A percentile compares a stretch with the other conserved stretches of the same genome.
phyloP scores from a whole-genome alignment of 2,888 invertebrate species.

The Cheilosia pagana region DNA sequence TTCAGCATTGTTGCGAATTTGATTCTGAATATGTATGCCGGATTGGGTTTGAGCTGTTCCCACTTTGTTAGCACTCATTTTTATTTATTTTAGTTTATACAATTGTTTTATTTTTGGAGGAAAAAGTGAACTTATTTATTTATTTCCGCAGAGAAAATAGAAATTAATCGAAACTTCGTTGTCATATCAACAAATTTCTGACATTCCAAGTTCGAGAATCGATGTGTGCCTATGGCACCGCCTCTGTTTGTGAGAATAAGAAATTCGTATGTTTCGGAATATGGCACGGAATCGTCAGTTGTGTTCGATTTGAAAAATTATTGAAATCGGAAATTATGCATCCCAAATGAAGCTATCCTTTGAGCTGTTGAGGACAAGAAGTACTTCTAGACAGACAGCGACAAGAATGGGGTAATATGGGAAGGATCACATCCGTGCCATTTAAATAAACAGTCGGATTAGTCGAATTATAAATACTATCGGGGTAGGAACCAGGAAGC shows the following conservation, averaged over 20 bases:
- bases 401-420: too few relatives aligned
- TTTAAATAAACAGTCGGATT: too few relatives aligned
- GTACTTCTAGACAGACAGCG: too few relatives aligned
- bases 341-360: too few relatives aligned
- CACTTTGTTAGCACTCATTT: conserved; percentile 29
- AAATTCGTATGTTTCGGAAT: too few relatives aligned
- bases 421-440: too few relatives aligned
- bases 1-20: conserved; percentile 81
- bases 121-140: conserved; percentile 23
- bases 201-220: conserved; percentile 6
- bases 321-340: too few relatives aligned
- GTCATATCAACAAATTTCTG: conserved; percentile 61
- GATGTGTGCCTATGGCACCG: too few relatives aligned
- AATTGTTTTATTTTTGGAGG: not conserved
- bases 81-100: conserved; percentile 1
- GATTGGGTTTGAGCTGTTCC: conserved; percentile 49
- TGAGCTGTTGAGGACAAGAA: too few relatives aligned
- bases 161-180: conserved; percentile 53
- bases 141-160: conserved; percentile 29
- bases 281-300: too few relatives aligned
- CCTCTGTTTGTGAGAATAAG: too few relatives aligned
- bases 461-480: not conserved
- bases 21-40: conserved; percentile 80
- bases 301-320: too few relatives aligned
- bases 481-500: fast-evolving